Evolutionary conservation across 2,797 vertebrate genomes (phyloP), one percentile per base, ranked within the genome.

Genomic region (Amazona finschi): DNA sequence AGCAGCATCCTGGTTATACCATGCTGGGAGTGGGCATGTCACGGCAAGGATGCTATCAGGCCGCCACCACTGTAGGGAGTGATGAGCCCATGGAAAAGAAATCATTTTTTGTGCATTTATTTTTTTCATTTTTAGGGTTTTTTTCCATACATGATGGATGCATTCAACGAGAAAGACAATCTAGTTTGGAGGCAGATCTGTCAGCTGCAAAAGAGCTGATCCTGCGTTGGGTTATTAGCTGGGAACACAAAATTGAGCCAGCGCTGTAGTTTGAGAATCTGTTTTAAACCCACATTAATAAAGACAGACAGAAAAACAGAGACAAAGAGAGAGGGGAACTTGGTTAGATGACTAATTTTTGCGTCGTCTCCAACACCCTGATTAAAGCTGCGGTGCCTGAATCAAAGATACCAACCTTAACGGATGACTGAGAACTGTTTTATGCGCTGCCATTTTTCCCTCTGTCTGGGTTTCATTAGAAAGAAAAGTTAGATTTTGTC

Each of bases 321-420:
- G 15, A 77, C 72, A 74, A 94, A 89, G 43, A 88, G 52, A 93
- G 55, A 24, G 33, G 55, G 71, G 55, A 89, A 86, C 92, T 95
- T 52, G 55, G 95, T 94, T 94, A 93, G 94, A 95, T 65, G 94
- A 97, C 91, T 96, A 96, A 95, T 95, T 97, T 93, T 86, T 94
- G 87, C 94, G 93, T 94, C 15, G 11, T 66, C 96, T 96, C 92
- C 94, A 97, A 94, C 93, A 96, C 92, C 82, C 94, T 97, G 96
- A 98, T 98, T 97, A 97, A 97, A 98, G 94, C 91, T 94, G 88
- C 60, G 75, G 94, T 93, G 85, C 79, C 92, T 96, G 90, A 98
- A 97, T 97, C 97, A 98, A 98, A 97, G 97, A 89, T 95, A 97
- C 90, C 77, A 91, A 93, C 96, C 93, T 93, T 92, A 93, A 96